Evolutionary conservation across 2,888 invertebrate species (phyloP).

Genomic region (Lepidochrysops patricia): DNA sequence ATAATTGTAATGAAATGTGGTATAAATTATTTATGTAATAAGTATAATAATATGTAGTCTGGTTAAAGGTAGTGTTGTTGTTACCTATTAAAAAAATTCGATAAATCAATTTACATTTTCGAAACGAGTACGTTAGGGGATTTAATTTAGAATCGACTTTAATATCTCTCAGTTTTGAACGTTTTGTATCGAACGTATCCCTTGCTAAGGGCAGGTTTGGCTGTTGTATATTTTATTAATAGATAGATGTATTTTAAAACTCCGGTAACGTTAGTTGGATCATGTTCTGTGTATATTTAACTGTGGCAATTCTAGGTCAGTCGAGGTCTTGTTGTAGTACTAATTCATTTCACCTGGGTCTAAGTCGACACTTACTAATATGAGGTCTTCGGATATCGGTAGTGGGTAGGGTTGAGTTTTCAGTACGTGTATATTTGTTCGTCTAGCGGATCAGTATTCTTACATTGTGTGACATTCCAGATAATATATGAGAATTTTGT

Average conservation of each 20-base stretch:
- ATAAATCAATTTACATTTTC: conserved; percentile 41
- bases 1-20: conserved; percentile 48
- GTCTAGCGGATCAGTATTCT: conserved; percentile 72
- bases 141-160: conserved; percentile 31
- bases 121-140: conserved; percentile 43
- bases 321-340: conserved; percentile 36
- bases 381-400: conserved; percentile 13
- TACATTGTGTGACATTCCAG: conserved; percentile 73
- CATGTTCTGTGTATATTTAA: conserved; percentile 34
- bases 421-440: conserved; percentile 57
- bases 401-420: conserved; percentile 25
- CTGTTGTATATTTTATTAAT: conserved; percentile 59
- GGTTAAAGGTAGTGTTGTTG: conserved; percentile 68
- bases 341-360: conserved; percentile 44
- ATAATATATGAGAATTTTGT: conserved; percentile 40
- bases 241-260: conserved; percentile 28
- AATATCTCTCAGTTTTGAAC: conserved; percentile 37
- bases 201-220: conserved; percentile 39
- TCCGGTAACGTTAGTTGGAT: neutral
- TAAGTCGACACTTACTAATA: conserved; percentile 36
- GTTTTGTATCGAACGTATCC: conserved; percentile 25
- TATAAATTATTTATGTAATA: conserved; percentile 60
- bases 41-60: conserved; percentile 70
- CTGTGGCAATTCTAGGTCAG: conserved; percentile 38
- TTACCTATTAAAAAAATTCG: conserved; percentile 46